These are phyloP conservation scores for Anorthoa munda DNA, from an alignment of 2,888 invertebrate genomes.

Conservation along the genomic window DNA sequence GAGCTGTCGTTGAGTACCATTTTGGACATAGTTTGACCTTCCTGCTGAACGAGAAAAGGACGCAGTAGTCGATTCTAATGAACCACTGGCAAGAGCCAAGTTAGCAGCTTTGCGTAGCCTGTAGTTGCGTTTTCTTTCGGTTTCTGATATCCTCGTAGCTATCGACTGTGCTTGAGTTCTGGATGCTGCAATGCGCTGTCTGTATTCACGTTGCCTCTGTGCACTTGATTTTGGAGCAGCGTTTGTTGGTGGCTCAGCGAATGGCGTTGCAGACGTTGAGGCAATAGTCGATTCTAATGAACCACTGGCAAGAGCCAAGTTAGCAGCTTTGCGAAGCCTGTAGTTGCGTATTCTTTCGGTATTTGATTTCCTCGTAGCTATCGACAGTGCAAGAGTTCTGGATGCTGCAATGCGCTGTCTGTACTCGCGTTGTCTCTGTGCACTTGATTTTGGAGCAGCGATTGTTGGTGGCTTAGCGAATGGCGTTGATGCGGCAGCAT, in stretches of 20 bases:
- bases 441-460: not conserved
- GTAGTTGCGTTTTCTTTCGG: not conserved
- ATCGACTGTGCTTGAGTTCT: not conserved
- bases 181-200: conserved; percentile 6
- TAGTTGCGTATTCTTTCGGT: not conserved
- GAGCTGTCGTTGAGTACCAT: conserved; percentile 20
- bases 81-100: not conserved
- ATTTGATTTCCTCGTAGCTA: not conserved
- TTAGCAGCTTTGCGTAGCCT: not conserved
- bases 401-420: conserved; percentile 9
- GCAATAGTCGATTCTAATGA: conserved; percentile 3
- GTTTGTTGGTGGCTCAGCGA: not conserved
- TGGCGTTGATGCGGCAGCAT: not conserved
- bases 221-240: not conserved
- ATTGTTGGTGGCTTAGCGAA: not conserved
- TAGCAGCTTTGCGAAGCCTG: not conserved
- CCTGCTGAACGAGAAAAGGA: not conserved
- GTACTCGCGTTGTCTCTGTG: conserved; percentile 9
- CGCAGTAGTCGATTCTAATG: conserved; percentile 4
- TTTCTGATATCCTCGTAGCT: not conserved
- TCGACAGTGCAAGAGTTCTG: not conserved
- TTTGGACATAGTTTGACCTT: conserved; percentile 22
- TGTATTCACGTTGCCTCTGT: conserved; percentile 10
- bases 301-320: not conserved
- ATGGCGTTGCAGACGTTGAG: too few species aligned